phyloP scores from a whole-genome alignment of 2,113 vertebrate genomes.

The Chrysochloris asiatica region DNA sequence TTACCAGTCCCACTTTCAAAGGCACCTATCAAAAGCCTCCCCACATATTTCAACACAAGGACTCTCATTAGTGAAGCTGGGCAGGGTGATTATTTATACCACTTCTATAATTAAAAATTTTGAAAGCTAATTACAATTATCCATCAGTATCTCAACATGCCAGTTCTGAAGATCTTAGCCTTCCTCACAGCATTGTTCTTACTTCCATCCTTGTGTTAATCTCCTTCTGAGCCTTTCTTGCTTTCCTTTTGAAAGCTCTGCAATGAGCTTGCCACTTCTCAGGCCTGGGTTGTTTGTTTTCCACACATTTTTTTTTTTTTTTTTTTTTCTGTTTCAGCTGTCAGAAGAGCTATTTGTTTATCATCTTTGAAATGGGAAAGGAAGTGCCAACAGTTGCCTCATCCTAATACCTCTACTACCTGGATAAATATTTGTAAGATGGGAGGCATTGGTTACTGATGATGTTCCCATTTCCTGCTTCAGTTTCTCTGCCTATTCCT shows the following conservation, averaged over 20 bases:
- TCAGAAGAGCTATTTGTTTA: not conserved
- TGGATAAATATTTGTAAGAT: fast-evolving
- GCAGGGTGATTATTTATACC: slow-evolving; percentile 85
- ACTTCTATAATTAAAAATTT: slow-evolving; percentile 87
- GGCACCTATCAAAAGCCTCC: slow-evolving; percentile 80
- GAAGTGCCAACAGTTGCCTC: fast-evolving
- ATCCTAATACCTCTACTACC: not conserved
- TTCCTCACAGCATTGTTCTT: not conserved
- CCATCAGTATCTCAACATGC: slow-evolving; percentile 77
- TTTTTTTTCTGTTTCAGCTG: fast-evolving
- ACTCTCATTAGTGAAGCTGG: slow-evolving; percentile 82
- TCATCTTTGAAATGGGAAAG: not conserved
- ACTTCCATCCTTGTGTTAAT: fast-evolving
- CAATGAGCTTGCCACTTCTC: fast-evolving
- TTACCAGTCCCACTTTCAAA: slow-evolving; percentile 81
- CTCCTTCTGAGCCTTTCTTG: not conserved
- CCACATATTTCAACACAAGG: slow-evolving; percentile 74
- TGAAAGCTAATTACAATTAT: slow-evolving; percentile 86
- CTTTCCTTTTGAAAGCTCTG: not conserved
- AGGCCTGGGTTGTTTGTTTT: not conserved
- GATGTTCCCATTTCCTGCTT: fast-evolving
- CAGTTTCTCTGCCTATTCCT: not conserved
- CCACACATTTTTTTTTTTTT: fast-evolving
- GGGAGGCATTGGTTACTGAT: not conserved
- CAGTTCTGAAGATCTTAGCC: slow-evolving; percentile 53